A percentile compares a stretch with the other conserved stretches of the same genome.
These are phyloP conservation scores for Tinea trinotella DNA, from an alignment of 2,888 invertebrate species.

Conservation along the genomic window DNA sequence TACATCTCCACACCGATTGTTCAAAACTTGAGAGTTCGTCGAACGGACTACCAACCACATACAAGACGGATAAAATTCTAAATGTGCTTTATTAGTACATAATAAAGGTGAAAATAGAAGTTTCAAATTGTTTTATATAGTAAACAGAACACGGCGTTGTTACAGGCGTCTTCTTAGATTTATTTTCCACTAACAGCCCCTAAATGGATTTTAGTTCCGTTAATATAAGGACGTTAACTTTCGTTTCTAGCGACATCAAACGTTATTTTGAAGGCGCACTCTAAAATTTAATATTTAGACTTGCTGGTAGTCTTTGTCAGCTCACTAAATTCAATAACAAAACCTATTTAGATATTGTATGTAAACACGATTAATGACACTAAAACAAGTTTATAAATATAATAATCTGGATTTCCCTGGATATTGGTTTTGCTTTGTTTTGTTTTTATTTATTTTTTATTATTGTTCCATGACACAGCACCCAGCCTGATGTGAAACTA, in stretches of 20 bases:
- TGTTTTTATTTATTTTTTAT: no score
- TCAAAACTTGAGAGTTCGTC: constrained; percentile 55
- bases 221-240: constrained; percentile 41
- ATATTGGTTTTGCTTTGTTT: no score
- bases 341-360: not conserved
- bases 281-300: constrained; percentile 15
- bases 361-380: no score
- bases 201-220: constrained; percentile 55
- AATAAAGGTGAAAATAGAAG: not conserved
- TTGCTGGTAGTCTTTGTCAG: not conserved
- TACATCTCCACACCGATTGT: constrained; percentile 62
- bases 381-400: no score
- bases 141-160: constrained; percentile 25
- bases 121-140: not conserved
- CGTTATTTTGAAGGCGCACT: not conserved
- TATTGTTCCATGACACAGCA: no score
- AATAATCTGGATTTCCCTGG: no score
- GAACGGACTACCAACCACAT: constrained; percentile 37
- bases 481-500: no score
- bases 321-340: constrained; percentile 14
- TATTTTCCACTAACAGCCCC: constrained; percentile 55
- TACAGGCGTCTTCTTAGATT: constrained; percentile 48
- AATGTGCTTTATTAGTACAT: not conserved
- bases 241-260: constrained; percentile 24
- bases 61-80: not conserved